phyloP scores from a whole-genome alignment of 2,113 vertebrate species.

The Hipposideros armiger region DNA sequence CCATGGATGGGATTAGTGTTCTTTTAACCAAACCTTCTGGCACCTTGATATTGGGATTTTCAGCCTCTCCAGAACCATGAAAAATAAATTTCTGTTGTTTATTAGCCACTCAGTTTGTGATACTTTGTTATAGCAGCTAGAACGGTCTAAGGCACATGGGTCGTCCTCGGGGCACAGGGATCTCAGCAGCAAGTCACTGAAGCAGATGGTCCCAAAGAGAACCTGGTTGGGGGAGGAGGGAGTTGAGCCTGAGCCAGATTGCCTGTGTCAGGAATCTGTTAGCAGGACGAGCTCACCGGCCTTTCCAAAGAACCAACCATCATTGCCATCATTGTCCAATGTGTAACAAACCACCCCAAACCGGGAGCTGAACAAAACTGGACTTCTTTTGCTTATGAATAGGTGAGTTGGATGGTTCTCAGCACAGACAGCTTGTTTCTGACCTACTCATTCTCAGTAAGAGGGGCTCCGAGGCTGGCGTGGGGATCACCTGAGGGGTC shows the following conservation, averaged over 20 bases:
- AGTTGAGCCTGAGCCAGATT: neutral
- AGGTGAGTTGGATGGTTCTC: neutral
- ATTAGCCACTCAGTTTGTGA: no score
- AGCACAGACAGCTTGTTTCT: neutral
- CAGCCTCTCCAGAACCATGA: neutral
- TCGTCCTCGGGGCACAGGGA: neutral
- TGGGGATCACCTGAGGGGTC: no score
- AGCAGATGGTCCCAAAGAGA: neutral
- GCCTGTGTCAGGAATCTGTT: rapidly evolving
- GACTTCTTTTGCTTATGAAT: neutral
- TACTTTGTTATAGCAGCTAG: neutral
- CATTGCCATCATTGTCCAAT: neutral
- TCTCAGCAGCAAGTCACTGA: neutral
- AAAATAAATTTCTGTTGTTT: neutral
- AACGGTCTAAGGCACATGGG: neutral
- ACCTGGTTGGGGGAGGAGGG: neutral
- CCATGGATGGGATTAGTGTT: neutral
- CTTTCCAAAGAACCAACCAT: neutral
- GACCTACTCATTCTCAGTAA: neutral
- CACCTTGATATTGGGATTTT: neutral
- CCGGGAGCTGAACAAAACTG: neutral
- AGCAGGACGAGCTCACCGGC: no score
- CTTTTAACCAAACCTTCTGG: neutral
- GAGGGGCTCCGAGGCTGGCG: neutral
- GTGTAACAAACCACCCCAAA: neutral